phyloP scores from a whole-genome alignment of 2,113 vertebrate genomes.

The Calypte anna region DNA sequence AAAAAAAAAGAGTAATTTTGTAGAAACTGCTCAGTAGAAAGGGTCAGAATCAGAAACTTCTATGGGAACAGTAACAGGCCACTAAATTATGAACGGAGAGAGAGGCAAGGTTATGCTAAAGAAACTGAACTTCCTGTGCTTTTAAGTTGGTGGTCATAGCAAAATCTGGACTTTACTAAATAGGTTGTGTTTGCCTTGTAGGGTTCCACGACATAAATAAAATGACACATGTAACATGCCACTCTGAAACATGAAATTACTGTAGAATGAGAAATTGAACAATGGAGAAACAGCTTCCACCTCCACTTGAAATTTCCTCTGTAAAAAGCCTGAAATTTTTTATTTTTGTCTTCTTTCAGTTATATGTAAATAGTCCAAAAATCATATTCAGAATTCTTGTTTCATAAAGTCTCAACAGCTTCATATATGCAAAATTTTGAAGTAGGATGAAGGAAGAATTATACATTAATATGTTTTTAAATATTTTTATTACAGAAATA shows the following conservation, averaged over 20 bases:
- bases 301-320: conserved; percentile 66
- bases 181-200: conserved; percentile 56
- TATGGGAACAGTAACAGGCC: conserved; percentile 19
- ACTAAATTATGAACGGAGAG: conserved; percentile 47
- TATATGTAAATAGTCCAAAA: conserved; percentile 15
- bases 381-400: not conserved
- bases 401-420: not conserved
- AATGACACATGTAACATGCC: conserved; percentile 72
- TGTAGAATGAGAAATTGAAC: conserved; percentile 69
- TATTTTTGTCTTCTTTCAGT: conserved; percentile 28
- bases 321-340: conserved; percentile 42
- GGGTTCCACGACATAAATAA: conserved; percentile 73
- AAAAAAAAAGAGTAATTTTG: not conserved
- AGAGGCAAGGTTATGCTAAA: conserved; percentile 49
- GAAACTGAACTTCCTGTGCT: conserved; percentile 62
- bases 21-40: not conserved
- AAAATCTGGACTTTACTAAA: conserved; percentile 79
- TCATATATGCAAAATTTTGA: conserved; percentile 1
- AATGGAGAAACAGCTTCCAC: conserved; percentile 77
- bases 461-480: not conserved
- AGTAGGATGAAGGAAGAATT: not conserved
- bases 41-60: conserved; percentile 35
- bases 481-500: not conserved
- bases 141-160: conserved; percentile 56
- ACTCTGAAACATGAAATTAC: conserved; percentile 66